Conservation (phyloP, 1,140 invertebrate species). For the Drosophila serrata region DNA sequence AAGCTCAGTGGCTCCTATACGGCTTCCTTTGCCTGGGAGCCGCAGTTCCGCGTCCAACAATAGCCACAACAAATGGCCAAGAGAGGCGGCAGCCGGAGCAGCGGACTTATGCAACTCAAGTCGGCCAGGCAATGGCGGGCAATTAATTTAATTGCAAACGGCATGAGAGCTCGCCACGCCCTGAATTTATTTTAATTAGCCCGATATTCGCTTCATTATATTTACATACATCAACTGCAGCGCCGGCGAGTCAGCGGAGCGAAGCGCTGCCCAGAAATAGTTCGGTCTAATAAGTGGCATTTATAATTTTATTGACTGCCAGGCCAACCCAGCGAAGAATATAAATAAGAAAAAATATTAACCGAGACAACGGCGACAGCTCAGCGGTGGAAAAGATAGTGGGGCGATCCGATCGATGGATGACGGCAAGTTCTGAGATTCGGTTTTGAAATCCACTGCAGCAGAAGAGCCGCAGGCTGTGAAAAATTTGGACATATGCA, state of each 20-base stretch:
- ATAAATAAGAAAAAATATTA: not conserved
- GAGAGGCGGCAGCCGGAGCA: constrained; percentile 7
- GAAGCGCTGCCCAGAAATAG: constrained; percentile 64
- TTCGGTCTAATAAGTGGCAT: constrained; percentile 74
- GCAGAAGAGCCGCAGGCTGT: constrained; percentile 65
- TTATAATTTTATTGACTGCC: constrained; percentile 80
- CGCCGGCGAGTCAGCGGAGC: constrained; percentile 33
- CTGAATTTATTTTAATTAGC: constrained; percentile 76
- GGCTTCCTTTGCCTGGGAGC: constrained; percentile 18
- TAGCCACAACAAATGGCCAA: constrained; percentile 35
- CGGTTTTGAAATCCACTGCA: constrained; percentile 70
- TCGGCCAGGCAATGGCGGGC: constrained; percentile 40
- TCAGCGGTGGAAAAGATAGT: constrained; percentile 23
- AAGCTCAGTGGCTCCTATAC: constrained; percentile 20
- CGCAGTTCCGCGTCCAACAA: constrained; percentile 46
- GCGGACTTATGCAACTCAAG: constrained; percentile 56
- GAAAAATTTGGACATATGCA: constrained; percentile 65
- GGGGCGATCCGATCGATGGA: constrained; percentile 28
- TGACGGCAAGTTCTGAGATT: constrained; percentile 54
- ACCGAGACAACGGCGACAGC: constrained; percentile 13
- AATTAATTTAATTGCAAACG: constrained; percentile 75
- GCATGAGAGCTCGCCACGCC: constrained; percentile 70
- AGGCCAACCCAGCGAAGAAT: constrained; percentile 36
- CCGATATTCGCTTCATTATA: constrained; percentile 66
- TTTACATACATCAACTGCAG: constrained; percentile 47